phyloP scores from a whole-genome alignment of 2,113 vertebrate species.

The Dendrocopos noguchii region DNA sequence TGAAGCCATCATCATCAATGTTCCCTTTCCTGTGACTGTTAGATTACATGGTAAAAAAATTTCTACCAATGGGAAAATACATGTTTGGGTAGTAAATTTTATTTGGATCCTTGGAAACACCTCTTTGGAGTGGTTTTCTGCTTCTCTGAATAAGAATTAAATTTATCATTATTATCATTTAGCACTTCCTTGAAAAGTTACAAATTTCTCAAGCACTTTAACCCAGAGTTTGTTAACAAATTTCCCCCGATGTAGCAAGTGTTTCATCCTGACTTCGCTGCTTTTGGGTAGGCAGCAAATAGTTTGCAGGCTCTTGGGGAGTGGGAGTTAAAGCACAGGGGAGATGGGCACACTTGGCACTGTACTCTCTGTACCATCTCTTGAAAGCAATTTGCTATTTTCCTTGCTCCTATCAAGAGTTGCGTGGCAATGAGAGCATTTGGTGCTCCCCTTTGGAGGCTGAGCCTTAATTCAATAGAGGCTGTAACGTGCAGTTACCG shows the following conservation, averaged over 20 bases:
- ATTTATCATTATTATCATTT: not conserved
- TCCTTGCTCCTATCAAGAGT: not conserved
- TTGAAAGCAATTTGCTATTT: not conserved
- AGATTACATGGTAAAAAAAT: not conserved
- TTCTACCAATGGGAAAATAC: not conserved
- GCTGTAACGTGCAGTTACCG: not conserved
- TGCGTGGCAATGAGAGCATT: not conserved
- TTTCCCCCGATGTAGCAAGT: not conserved
- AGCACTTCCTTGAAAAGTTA: not conserved
- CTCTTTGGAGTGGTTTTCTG: not conserved
- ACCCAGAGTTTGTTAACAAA: not conserved
- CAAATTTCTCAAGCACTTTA: not conserved
- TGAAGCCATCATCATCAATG: accelerated
- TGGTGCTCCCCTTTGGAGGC: not conserved
- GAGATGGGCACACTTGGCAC: not conserved
- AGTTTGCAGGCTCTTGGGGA: not conserved
- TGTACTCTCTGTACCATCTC: not conserved
- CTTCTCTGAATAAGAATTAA: not conserved
- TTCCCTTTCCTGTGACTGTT: not conserved
- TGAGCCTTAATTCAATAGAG: not conserved
- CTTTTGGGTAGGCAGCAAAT: not conserved
- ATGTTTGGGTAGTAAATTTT: not conserved
- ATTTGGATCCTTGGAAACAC: not conserved
- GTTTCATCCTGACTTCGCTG: not conserved
- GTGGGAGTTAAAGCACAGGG: not conserved